Evolutionary conservation across 92 coral and sea anemone genomes (phyloP).

Genomic region (Meandrina meandrites): DNA sequence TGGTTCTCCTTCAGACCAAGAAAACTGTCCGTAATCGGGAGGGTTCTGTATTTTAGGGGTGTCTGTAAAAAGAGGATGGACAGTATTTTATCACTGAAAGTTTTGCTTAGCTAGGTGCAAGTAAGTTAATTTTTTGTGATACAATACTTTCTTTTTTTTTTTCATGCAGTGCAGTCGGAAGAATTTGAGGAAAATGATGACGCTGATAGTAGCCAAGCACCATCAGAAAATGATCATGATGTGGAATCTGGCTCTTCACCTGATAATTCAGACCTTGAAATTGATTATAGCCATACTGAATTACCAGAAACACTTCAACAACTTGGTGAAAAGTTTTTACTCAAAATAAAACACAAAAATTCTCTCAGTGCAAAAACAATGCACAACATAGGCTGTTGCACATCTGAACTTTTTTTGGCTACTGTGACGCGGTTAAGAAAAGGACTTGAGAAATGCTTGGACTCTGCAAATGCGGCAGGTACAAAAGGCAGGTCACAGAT

Average conservation of each 20-base stretch:
- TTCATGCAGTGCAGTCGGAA: not conserved
- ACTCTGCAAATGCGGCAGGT: not conserved
- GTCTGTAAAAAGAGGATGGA: too few relatives aligned
- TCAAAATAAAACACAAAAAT: constrained; percentile 28
- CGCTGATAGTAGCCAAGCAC: not conserved
- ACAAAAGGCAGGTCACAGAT: too few relatives aligned
- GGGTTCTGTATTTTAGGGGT: too few relatives aligned
- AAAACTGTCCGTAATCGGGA: too few relatives aligned
- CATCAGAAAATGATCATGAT: not conserved
- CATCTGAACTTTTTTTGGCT: constrained; percentile 24
- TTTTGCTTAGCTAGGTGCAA: too few relatives aligned
- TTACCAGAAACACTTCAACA: constrained; percentile 22
- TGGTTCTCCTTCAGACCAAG: too few relatives aligned
- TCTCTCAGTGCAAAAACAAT: constrained; percentile 12
- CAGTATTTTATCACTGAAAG: too few relatives aligned
- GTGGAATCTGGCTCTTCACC: constrained; percentile 9
- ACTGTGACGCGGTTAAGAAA: constrained; percentile 15
- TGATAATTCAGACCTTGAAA: constrained; percentile 9
- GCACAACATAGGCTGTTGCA: constrained; percentile 18
- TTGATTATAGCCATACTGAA: not conserved
- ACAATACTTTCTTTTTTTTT: too few relatives aligned
- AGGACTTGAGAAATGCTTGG: constrained; percentile 13
- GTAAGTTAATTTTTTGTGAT: too few relatives aligned
- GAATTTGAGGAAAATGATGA: constrained; percentile 18
- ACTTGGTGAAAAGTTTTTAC: constrained; percentile 12